Base-by-base conservation (phyloP, 2,113 vertebrate genomes). In the Periophthalmus modestus region DNA sequence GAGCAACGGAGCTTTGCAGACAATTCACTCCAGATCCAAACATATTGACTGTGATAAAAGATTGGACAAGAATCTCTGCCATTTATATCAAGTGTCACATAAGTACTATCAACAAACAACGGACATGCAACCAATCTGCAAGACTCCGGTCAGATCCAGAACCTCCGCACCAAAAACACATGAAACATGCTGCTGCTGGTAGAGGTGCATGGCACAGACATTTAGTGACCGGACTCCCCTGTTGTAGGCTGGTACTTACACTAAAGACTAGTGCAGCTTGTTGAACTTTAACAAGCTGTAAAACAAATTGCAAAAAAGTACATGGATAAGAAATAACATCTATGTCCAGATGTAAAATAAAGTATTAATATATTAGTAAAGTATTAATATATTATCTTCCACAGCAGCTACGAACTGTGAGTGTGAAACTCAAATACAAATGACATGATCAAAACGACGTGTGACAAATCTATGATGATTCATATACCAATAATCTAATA, bases 61-160 rank as follows among this genome's bases (percentile, higher is more conserved):
- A 77, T 76, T 68, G 71, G 66, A 76, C 69, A 72, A 81, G 61
- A 74, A 83, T 81, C 84, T 80, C 68, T 74, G 79, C 82, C 76
- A 81, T 86, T 85, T 84, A 71, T 75, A 68, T 78, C 63, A 76
- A 68, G 48, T 76, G 65, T 77, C 50, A 80, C 28, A 16, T 34
- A 73, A 58, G 68, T 72, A 52, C 43, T 61, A 36, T 52, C 74
- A 19, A 7, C 14, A n/a, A 34, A 71, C 11, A 67, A 33, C n/a
- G 52, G 3, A 39, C 24, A 62, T 62, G 13, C 15, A 33, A 28
- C 23, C 16, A 4, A 39, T 33, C 28, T 62, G 14, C 59, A 62
- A 28, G 24, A 61, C 23, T 61, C 13, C 14, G 3, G 57, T 15
- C 57, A 28, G 23, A 59, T 5, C 54, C 18, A 10, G 10, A 28